Percentiles rank a stretch among this genome's conserved stretches.
Evolutionary conservation across 2,113 vertebrate species (phyloP).

Genomic region (Erpornis zantholeuca): DNA sequence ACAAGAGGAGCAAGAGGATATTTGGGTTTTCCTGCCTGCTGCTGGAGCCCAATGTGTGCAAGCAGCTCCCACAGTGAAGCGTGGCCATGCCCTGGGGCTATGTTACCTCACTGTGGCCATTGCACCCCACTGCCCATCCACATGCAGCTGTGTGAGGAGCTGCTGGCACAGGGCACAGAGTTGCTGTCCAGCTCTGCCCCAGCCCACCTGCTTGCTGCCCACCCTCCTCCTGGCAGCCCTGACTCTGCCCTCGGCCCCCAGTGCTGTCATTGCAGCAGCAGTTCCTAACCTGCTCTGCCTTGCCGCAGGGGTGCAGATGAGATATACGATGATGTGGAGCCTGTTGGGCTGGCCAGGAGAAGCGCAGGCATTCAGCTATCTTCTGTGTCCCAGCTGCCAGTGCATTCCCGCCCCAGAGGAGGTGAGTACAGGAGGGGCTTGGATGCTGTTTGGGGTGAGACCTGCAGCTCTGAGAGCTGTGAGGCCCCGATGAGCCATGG

Average conservation of each 20-base stretch:
- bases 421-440: background rate
- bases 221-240: background rate
- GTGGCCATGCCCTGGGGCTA: accelerated
- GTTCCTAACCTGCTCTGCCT: background rate
- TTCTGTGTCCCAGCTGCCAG: accelerated
- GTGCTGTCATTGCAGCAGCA: accelerated
- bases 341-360: background rate
- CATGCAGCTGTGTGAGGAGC: background rate
- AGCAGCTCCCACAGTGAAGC: background rate
- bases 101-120: accelerated
- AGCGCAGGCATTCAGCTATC: background rate
- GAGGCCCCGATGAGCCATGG: accelerated
- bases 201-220: background rate
- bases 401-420: background rate
- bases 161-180: background rate
- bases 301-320: background rate
- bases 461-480: background rate
- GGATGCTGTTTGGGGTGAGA: background rate
- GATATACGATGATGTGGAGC: background rate
- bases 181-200: background rate
- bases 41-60: background rate
- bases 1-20: background rate
- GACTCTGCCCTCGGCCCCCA: background rate
- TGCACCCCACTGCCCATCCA: accelerated
- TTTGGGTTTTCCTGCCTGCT: background rate